A percentile compares a stretch with the other conserved stretches of the same genome.
phyloP scores from a whole-genome alignment of 2,113 vertebrate species.

The Herpailurus yagouaroundi region DNA sequence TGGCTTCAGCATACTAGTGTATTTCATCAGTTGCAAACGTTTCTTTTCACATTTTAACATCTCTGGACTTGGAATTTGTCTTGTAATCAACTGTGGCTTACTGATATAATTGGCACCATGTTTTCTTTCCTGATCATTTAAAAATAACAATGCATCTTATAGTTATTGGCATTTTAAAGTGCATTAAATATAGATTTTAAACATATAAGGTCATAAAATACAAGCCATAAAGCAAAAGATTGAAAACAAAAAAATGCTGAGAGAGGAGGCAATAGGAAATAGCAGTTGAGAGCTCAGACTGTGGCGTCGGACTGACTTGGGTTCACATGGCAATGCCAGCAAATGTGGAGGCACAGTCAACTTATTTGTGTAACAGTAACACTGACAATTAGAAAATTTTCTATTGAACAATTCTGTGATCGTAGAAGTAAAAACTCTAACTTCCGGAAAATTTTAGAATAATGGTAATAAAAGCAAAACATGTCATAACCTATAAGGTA shows the following conservation, averaged over 20 bases:
- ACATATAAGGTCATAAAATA: background rate
- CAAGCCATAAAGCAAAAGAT: background rate
- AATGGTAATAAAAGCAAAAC: background rate
- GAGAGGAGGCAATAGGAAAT: background rate
- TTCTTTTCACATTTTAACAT: background rate
- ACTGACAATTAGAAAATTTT: background rate
- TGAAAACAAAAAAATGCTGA: background rate
- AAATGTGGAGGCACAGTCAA: background rate
- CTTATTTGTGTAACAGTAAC: background rate
- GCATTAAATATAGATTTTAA: background rate
- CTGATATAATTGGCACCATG: background rate
- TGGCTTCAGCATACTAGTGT: background rate
- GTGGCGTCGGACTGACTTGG: background rate
- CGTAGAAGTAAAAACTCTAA: background rate
- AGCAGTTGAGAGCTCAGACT: background rate
- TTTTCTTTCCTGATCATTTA: background rate
- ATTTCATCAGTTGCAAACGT: conserved; percentile 4
- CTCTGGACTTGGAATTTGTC: background rate
- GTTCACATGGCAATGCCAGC: background rate
- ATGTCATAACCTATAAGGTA: background rate
- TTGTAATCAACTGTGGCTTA: background rate
- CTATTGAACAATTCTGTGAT: background rate
- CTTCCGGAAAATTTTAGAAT: background rate
- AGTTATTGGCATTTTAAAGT: conserved; percentile 5
- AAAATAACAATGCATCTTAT: background rate